A percentile compares a stretch with the other conserved stretches of the same genome.
Evolutionary conservation across 2,113 vertebrate genomes (phyloP).

Genomic region (Xenopus laevis): DNA sequence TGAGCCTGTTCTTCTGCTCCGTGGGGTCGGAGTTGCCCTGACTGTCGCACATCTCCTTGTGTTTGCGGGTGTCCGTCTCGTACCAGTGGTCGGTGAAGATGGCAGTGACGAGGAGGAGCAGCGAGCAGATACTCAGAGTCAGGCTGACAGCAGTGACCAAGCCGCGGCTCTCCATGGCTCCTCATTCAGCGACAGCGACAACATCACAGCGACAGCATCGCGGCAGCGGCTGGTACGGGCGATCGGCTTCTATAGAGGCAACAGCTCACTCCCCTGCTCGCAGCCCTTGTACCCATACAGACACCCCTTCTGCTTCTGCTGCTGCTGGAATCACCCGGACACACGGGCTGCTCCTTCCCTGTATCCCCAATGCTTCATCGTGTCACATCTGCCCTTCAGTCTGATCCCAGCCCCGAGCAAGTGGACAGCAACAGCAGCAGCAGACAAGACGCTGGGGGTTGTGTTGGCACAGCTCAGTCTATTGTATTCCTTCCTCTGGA

Average conservation of each 20-base stretch:
- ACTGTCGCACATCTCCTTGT: constrained; percentile 81
- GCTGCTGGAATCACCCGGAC: constrained; percentile 6
- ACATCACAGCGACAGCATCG: constrained; percentile 35
- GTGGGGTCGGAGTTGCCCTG: constrained; percentile 69
- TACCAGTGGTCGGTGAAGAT: constrained; percentile 85
- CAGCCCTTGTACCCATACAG: constrained; percentile 21
- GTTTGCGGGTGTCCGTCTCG: constrained; percentile 78
- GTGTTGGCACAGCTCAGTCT: constrained; percentile 15
- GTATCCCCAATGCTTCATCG: background rate
- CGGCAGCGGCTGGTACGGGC: background rate
- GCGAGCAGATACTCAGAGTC: constrained; percentile 66
- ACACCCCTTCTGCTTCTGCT: constrained; percentile 18
- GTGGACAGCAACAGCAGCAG: background rate
- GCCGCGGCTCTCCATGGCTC: constrained; percentile 68
- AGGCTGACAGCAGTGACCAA: constrained; percentile 75
- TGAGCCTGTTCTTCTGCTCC: constrained; percentile 81
- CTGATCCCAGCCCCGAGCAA: background rate
- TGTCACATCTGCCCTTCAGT: background rate
- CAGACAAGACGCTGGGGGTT: constrained; percentile 3
- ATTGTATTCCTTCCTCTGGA: background rate
- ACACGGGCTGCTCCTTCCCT: constrained; percentile 1
- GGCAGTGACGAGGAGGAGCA: constrained; percentile 74
- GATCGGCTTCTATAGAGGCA: constrained; percentile 14
- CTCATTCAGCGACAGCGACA: too few relatives aligned
- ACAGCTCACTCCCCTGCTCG: constrained; percentile 7